Base-by-base conservation (phyloP, 2,797 vertebrate species). In the Caiman crocodilus region DNA sequence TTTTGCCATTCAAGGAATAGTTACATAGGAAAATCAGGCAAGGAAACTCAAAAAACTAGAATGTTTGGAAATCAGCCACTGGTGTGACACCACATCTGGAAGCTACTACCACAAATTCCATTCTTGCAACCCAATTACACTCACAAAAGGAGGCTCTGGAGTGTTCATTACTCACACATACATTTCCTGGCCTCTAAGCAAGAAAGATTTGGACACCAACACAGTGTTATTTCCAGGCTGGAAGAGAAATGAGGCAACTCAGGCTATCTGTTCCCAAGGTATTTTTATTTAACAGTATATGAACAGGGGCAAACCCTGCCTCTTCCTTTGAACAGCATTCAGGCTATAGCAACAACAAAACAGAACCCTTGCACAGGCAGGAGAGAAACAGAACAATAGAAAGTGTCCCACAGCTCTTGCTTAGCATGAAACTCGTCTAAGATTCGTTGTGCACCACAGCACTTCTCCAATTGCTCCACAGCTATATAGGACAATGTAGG, bases 141-240 rank as follows among this genome's bases (percentile, higher is more conserved):
- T 25, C 59, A 17, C 20, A 0, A 1, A 20, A 2, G 2, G 61
- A 30, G 74, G 4, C 75, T 1, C n/a, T 0, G 4, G 20, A 28
- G 23, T 0, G 20, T 5, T 35, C 55, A 8, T 74, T 25, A 4
- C 6, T 50, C 1, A 1, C 63, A 60, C 57, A 42, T 3, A 42
- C 60, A 26, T 28, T 23, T n/a, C 59, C 50, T 2, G 50, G 26
- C 16, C 61, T 59, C 63, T 12, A n/a, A 25, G 3, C 1, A 15
- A 30, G 78, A 14, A 78, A 63, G 50, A 35, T 5, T 42, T 1
- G 17, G 61, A 28, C 50, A 42, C 18, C 2, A 9, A 12, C 14
- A 5, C 16, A 2, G 60, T 9, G 28, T n/a, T 7, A 28, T 42
- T 69, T 15, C 8, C 8, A 69, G 14, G 12, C 17, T 21, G 26